Conservation (phyloP, 2,797 vertebrate species). For the Hippocampus kuda region DNA sequence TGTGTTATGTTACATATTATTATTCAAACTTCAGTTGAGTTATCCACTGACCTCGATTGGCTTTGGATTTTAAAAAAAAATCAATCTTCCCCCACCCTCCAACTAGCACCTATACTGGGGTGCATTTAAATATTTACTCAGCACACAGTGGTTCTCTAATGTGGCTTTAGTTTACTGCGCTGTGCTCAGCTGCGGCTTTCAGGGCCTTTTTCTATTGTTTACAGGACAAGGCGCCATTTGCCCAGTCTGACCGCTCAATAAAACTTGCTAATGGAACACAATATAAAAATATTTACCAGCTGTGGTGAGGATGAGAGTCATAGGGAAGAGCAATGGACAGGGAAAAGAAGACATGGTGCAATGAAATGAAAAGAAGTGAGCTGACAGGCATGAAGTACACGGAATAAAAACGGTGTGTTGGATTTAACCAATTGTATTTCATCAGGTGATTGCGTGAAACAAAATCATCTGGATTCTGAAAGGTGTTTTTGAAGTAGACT, state of each 20-base stretch:
- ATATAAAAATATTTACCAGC: constrained; percentile 72
- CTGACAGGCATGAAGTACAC: constrained; percentile 21
- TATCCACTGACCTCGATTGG: constrained; percentile 3
- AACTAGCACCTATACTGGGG: constrained; percentile 33
- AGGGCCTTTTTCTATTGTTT: constrained; percentile 64
- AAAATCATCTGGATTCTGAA: too few relatives aligned
- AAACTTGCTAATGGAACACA: constrained; percentile 69
- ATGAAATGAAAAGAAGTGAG: constrained; percentile 29
- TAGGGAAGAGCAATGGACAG: constrained; percentile 20
- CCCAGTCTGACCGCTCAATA: constrained; percentile 61
- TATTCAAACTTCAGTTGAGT: not conserved
- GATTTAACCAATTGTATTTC: too few relatives aligned
- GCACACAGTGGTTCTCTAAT: constrained; percentile 49
- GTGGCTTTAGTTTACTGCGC: constrained; percentile 56
- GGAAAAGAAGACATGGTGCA: constrained; percentile 7
- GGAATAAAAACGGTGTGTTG: too few relatives aligned
- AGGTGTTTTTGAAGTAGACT: too few relatives aligned
- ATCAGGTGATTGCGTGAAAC: too few relatives aligned
- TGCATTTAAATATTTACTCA: constrained; percentile 69
- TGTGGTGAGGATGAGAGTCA: constrained; percentile 44
- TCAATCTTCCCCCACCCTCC: constrained; percentile 12
- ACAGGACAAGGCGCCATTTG: constrained; percentile 67
- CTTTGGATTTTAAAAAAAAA: constrained; percentile 12
- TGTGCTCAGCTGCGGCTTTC: constrained; percentile 55
- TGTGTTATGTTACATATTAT: not conserved